Evolutionary conservation across 2,797 vertebrate genomes (phyloP), one percentile per base, ranked within the genome.

Genomic region (Acestrorhynchus altus): DNA sequence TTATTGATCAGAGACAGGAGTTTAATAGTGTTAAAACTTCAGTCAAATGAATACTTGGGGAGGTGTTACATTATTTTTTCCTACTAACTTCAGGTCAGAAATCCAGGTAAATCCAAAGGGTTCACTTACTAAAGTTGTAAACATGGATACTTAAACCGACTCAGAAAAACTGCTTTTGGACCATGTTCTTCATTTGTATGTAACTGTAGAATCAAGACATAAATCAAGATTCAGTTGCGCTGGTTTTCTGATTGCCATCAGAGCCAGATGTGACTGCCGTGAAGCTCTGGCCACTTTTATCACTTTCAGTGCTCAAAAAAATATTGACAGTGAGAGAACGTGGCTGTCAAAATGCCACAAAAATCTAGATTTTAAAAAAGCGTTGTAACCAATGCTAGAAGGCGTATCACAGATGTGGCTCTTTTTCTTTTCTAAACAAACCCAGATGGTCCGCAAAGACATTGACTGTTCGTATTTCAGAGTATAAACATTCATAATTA

Each of bases 271-370:
- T 54, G 77, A 69, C 35, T 46, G 63, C 63, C 39, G 42, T 8
- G 9, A 40, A 2, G 28, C 60, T 72, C 49, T 54, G 51, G 15
- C 51, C 70, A 56, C 22, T 78, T 79, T 69, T 65, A 78, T 77
- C 54, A 66, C 16, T 61, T 76, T 72, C 57, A 64, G 60, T 74
- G 51, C 72, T 67, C 56, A 61, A 60, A 52, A 66, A 24, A 49
- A 11, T 72, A 44, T 67, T 72, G 68, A 81, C 79, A 66, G 74
- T 75, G 72, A 72, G 35, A 64, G 52, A 72, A 26, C 67, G 40
- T 71, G 66, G 57, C 57, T 72, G 49, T 60, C 73, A 60, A 28
- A 24, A 56, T 65, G 49, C 51, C 49, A 4, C 57, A 24, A 52
- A 61, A 65, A 70, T 63, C 68, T 46, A 13, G 18, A 24, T 57